Conservation (phyloP, 2,888 invertebrate species). For the Colletes collaris region DNA sequence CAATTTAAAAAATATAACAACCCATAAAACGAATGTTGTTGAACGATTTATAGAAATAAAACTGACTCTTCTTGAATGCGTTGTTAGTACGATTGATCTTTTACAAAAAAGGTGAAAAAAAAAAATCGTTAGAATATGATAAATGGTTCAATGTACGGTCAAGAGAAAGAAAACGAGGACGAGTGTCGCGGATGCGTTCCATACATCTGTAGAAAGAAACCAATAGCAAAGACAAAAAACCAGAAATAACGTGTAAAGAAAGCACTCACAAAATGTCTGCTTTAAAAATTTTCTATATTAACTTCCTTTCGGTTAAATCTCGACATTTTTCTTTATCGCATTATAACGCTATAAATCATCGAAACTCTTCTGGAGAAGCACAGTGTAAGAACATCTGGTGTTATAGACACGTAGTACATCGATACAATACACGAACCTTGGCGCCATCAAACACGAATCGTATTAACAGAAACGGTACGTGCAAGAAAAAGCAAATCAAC, state of each 20-base stretch:
- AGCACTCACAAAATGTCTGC: conserved; percentile 55
- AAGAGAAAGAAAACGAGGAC: conserved; percentile 18
- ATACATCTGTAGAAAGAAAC: conserved; percentile 3
- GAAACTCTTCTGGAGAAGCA: conserved; percentile 55
- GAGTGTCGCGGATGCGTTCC: neutral
- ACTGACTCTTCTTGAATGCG: conserved; percentile 9
- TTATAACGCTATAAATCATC: conserved; percentile 56
- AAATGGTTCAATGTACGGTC: conserved; percentile 6
- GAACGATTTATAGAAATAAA: conserved; percentile 38
- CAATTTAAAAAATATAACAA: conserved; percentile 43
- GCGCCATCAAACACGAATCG: conserved; percentile 45
- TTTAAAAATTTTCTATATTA: conserved; percentile 62
- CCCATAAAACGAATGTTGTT: conserved; percentile 27
- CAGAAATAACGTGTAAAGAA: conserved; percentile 54
- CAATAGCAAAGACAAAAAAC: conserved; percentile 25
- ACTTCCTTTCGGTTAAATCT: conserved; percentile 55
- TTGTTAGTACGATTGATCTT: conserved; percentile 17
- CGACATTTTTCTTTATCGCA: conserved; percentile 54
- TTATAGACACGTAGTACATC: conserved; percentile 54
- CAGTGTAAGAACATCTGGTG: conserved; percentile 54
- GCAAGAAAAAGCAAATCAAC: conserved; percentile 57
- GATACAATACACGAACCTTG: conserved; percentile 57
- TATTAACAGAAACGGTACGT: conserved; percentile 47
- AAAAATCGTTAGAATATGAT: neutral
- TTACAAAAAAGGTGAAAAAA: neutral